Base-by-base conservation (phyloP, 2,113 vertebrate species). In the Ammospiza nelsoni region DNA sequence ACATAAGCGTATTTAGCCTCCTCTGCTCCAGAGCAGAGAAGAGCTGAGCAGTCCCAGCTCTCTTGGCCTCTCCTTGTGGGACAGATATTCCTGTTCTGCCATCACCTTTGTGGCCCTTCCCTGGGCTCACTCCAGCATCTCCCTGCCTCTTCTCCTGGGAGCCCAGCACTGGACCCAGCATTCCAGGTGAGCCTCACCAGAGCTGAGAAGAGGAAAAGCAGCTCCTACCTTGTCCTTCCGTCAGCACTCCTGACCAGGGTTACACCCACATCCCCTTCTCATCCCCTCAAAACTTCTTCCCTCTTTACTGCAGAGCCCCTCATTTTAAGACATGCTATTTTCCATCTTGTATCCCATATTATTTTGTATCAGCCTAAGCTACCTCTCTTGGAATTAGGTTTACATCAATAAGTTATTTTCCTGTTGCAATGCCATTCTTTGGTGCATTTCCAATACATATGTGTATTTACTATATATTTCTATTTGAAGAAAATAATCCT, bases 41-140 rank as follows among this genome's bases (percentile, higher is more conserved):
- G 51, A 18, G 6, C 51, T 54, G 51, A 29, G 43, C 52, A 84
- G 21, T 6, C 5, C 5, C 15, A 76, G 33, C 5, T 55, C n/a
- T 27, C 39, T 29, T 7, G 12, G 41, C 10, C 20, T 66, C 24
- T 61, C 21, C 12, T 35, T 2, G 0, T 5, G 12, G 2, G 11
- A 21, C 15, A 79, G 23, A 39, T 16, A 4, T 5, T 14, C 19
- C 28, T 33, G 43, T 9, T n/a, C 43, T 57, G 41, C 20, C 20
- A 1, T 18, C 7, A 17, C 7, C 4, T 63, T 25, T 39, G 1
- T 33, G 23, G 21, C 4, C 15, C 17, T 46, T 77, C 19, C 51
- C 52, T 52, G 24, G 35, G 18, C 31, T 72, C 44, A 0, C 6
- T 31, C 33, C n/a, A 52, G 6, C 9, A 29, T 11, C 10, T 51